Conservation (phyloP, 1,140 invertebrate genomes). For the Drosophila guanche region DNA sequence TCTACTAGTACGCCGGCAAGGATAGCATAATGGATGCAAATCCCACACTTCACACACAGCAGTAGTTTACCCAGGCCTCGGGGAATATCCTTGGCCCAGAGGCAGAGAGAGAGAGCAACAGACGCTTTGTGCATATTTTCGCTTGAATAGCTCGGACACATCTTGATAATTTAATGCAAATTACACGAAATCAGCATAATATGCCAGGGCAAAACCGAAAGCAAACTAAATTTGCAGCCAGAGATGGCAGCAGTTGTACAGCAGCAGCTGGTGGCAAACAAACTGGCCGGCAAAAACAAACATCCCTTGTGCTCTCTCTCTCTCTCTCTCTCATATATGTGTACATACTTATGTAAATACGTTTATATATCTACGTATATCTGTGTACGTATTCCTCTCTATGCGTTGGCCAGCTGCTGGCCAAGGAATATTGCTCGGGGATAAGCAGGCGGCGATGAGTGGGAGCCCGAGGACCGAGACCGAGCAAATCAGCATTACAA, state of each 20-base stretch:
- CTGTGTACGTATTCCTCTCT: conserved; percentile 20
- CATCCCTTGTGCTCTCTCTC: not conserved
- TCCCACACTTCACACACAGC: conserved; percentile 5
- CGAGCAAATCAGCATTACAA: conserved; percentile 76
- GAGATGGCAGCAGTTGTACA: conserved; percentile 51
- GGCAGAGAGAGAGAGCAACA: no score
- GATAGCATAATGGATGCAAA: conserved; percentile 27
- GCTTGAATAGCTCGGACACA: conserved; percentile 55
- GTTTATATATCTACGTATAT: conserved; percentile 11
- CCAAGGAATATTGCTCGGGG: conserved; percentile 39
- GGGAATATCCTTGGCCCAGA: conserved; percentile 17
- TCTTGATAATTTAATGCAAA: conserved; percentile 78
- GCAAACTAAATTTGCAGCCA: conserved; percentile 52
- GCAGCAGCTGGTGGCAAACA: conserved; percentile 57
- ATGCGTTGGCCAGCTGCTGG: conserved; percentile 61
- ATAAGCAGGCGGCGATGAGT: conserved; percentile 22
- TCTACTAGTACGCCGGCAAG: not conserved
- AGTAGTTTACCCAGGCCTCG: conserved; percentile 24
- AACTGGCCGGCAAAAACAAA: conserved; percentile 45
- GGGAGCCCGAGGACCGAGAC: conserved; percentile 20
- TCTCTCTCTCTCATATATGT: conserved; percentile 1
- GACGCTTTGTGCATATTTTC: conserved; percentile 52
- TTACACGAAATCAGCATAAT: conserved; percentile 76
- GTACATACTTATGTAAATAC: conserved; percentile 2
- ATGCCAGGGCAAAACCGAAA: conserved; percentile 38